phyloP scores from a whole-genome alignment of 1,140 invertebrate genomes.

The Halictus rubicundus region DNA sequence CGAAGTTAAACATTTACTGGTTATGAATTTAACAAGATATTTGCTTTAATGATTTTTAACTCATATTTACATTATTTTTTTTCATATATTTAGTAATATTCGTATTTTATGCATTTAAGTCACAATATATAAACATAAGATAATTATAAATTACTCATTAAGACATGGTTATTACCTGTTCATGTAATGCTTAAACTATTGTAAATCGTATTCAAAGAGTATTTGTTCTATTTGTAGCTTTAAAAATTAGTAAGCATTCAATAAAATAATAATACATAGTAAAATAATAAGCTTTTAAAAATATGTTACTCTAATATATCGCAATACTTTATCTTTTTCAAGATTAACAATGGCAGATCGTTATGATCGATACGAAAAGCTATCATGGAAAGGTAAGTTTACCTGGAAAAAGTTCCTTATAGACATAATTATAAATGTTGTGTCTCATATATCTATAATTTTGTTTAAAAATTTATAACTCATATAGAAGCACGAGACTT shows the following conservation, averaged over 20 bases:
- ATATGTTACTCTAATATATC: not conserved
- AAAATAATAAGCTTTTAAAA: not conserved
- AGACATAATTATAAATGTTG: not conserved
- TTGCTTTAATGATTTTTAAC: not conserved
- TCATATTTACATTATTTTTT: not conserved
- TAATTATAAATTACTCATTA: not conserved
- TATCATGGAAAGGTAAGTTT: slow-evolving; percentile 80
- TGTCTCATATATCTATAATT: not conserved
- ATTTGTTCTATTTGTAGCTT: not conserved
- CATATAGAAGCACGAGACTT: slow-evolving; percentile 89
- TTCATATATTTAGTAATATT: not conserved
- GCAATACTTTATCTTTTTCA: not conserved
- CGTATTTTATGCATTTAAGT: not conserved
- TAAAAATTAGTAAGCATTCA: not conserved
- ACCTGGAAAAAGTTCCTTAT: not conserved
- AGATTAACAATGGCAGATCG: slow-evolving; percentile 76
- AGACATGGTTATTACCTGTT: too few relatives aligned
- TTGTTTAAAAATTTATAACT: slow-evolving; percentile 4
- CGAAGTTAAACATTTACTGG: not conserved
- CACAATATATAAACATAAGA: not conserved
- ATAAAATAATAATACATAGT: not conserved
- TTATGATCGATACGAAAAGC: slow-evolving; percentile 80
- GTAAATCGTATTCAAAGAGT: not conserved
- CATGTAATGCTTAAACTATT: not conserved
- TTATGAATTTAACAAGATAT: not conserved